phyloP scores from a whole-genome alignment of 1,140 invertebrate genomes.

The Octopus bimaculoides region DNA sequence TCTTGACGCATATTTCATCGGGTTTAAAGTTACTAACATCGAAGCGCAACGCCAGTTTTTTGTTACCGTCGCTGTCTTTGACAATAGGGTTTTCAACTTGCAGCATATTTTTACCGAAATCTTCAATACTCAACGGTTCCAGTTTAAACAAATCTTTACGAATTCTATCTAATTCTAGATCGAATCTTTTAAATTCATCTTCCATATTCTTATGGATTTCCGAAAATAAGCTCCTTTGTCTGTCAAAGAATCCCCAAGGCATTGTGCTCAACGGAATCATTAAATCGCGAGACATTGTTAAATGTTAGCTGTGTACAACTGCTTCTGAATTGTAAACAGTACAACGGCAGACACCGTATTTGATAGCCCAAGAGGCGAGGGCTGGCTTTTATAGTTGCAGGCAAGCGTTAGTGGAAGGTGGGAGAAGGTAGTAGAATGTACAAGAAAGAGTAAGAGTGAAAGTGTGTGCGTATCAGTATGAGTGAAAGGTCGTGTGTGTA shows the following conservation, averaged over 20 bases:
- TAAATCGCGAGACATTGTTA: slow-evolving; percentile 32
- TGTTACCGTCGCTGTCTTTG: slow-evolving; percentile 41
- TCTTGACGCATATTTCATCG: slow-evolving; percentile 50
- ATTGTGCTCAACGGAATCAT: slow-evolving; percentile 34
- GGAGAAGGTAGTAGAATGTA: no score
- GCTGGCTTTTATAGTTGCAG: no score
- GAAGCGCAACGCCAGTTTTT: slow-evolving; percentile 46
- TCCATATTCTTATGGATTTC: slow-evolving; percentile 31
- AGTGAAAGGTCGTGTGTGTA: no score
- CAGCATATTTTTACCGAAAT: slow-evolving; percentile 22
- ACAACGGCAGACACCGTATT: no score
- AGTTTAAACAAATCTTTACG: slow-evolving; percentile 41
- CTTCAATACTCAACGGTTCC: slow-evolving; percentile 24
- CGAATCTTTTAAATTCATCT: slow-evolving; percentile 39
- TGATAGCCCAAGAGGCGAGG: no score
- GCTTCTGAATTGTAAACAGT: no score
- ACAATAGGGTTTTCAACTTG: slow-evolving; percentile 45
- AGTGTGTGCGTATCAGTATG: no score
- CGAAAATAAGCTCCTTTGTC: slow-evolving; percentile 41
- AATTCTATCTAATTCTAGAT: slow-evolving; percentile 42
- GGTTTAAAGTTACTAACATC: slow-evolving; percentile 51
- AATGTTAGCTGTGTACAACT: no score
- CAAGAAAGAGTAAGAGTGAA: no score
- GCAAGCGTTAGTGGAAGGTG: no score
- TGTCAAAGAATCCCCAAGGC: slow-evolving; percentile 49